phyloP scores from a whole-genome alignment of 2,888 invertebrate species.

The Drosophila neonasuta region DNA sequence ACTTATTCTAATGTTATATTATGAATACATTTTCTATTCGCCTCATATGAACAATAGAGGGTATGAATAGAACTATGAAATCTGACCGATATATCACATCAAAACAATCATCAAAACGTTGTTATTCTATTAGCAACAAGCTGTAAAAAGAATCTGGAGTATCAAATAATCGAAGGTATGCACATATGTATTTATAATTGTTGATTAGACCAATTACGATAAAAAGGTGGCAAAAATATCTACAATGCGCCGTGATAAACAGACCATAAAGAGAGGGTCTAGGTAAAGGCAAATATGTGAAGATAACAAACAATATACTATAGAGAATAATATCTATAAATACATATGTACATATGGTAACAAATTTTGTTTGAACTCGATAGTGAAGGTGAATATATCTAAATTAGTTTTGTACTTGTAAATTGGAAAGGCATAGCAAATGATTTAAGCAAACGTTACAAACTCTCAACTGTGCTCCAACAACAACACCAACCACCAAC shows the following conservation, averaged over 20 bases:
- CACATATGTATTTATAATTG: constrained; percentile 29
- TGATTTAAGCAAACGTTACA: constrained; percentile 38
- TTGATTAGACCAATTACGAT: constrained; percentile 61
- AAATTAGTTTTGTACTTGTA: constrained; percentile 33
- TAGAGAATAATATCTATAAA: not conserved
- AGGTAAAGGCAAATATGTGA: constrained; percentile 14
- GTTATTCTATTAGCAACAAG: constrained; percentile 48
- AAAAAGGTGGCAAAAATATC: constrained; percentile 50
- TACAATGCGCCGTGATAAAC: constrained; percentile 37
- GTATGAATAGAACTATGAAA: not conserved
- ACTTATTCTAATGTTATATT: not conserved
- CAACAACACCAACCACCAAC: constrained; percentile 12
- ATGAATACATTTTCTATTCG: constrained; percentile 3
- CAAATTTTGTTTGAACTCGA: constrained; percentile 2
- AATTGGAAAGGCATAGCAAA: constrained; percentile 26
- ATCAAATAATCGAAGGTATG: constrained; percentile 28
- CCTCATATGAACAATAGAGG: not conserved
- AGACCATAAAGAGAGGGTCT: not conserved
- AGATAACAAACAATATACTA: constrained; percentile 28
- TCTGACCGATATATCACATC: not conserved
- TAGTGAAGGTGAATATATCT: constrained; percentile 29
- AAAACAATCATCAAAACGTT: constrained; percentile 1
- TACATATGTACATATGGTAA: constrained; percentile 8
- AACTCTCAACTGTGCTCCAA: not conserved
- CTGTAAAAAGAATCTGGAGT: constrained; percentile 40